Evolutionary conservation across 2,113 vertebrate genomes (phyloP).

Genomic region (Sisor rabdophorus): DNA sequence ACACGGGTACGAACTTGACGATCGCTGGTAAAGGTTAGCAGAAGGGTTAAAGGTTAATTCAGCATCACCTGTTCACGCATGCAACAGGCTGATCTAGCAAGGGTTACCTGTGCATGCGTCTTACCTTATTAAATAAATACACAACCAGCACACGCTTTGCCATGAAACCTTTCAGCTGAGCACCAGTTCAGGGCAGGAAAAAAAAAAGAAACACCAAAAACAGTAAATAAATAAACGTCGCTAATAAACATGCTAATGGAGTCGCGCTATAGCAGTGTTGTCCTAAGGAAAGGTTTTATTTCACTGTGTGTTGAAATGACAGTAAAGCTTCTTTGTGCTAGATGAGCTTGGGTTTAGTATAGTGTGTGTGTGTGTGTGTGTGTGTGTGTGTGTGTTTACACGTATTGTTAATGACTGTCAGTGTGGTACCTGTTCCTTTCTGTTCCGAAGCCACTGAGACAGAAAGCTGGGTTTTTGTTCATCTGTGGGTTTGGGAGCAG

Average conservation of each 20-base stretch:
- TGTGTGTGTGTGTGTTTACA: background rate
- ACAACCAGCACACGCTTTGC: constrained; percentile 86
- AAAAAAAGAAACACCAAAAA: constrained; percentile 43
- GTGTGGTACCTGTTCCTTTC: constrained; percentile 82
- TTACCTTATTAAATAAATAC: constrained; percentile 98
- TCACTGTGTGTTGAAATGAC: too few relatives aligned
- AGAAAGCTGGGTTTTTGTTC: constrained; percentile 65
- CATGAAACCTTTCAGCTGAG: constrained; percentile 88
- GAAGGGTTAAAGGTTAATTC: background rate
- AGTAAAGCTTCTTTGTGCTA: too few relatives aligned
- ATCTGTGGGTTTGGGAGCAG: constrained; percentile 50
- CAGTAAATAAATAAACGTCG: background rate
- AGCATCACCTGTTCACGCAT: background rate
- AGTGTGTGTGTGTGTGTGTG: background rate
- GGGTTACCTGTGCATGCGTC: constrained; percentile 16
- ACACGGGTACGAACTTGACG: background rate
- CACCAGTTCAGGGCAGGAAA: constrained; percentile 56
- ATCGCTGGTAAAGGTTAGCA: background rate
- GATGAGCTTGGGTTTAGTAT: too few relatives aligned
- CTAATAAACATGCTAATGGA: too few relatives aligned
- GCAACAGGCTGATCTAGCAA: constrained; percentile 32
- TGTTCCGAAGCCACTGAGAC: constrained; percentile 79
- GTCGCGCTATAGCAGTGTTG: too few relatives aligned
- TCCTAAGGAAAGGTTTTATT: too few relatives aligned
- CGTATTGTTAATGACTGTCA: background rate